Conservation (phyloP, 2,113 vertebrate species). For the Pelecanoides urinatrix region DNA sequence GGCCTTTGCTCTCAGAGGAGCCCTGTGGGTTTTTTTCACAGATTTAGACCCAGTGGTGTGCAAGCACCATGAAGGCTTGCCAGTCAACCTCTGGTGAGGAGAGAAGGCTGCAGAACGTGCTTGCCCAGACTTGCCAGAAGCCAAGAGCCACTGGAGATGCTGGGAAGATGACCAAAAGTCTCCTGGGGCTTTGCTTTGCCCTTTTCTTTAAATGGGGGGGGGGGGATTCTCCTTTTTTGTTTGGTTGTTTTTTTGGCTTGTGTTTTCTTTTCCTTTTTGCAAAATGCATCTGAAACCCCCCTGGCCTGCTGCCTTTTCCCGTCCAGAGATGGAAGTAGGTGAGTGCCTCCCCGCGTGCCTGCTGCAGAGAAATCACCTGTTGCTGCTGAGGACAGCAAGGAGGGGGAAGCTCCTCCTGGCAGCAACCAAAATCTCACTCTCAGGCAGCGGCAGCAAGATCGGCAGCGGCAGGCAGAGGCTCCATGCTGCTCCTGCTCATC, state of each 20-base stretch:
- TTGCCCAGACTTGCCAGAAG: not conserved
- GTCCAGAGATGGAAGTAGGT: not conserved
- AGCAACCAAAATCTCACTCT: not conserved
- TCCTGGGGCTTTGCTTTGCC: not conserved
- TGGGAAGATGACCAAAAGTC: not conserved
- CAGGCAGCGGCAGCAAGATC: not conserved
- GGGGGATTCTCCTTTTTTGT: accelerated
- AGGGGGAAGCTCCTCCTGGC: not conserved
- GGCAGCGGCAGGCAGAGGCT: not conserved
- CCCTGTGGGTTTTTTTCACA: not conserved
- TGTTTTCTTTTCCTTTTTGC: not conserved
- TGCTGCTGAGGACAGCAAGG: not conserved
- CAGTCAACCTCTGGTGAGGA: not conserved
- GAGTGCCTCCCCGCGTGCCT: not conserved
- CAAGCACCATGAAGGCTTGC: not conserved
- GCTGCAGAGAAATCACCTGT: not conserved
- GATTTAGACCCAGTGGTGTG: not conserved
- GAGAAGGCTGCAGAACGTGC: not conserved
- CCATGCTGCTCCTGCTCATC: not conserved
- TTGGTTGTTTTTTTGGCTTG: not conserved
- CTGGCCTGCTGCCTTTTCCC: not conserved
- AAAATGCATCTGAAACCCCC: not conserved
- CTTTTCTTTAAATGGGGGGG: not conserved
- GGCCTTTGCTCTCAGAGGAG: not conserved
- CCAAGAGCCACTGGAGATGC: not conserved